Percentiles rank a stretch among this genome's conserved stretches.
Conservation (phyloP, 2,797 vertebrate genomes). For the Sebastes nivosus region DNA sequence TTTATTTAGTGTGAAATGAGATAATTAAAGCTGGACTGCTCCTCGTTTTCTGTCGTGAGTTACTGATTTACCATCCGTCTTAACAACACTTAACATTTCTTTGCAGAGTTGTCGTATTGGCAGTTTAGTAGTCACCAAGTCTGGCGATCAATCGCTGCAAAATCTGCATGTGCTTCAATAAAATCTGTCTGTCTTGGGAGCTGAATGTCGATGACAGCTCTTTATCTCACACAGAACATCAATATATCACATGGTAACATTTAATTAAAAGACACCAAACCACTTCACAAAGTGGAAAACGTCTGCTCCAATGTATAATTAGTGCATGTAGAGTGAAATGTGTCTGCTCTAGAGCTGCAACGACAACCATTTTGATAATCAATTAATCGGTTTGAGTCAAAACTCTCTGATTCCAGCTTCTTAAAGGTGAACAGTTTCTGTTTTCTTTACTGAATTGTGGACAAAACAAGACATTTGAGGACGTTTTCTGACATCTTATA, state of each 20-base stretch:
- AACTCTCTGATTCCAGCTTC: too few species aligned
- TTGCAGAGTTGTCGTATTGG: conserved; percentile 8
- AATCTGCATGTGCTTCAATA: conserved; percentile 9
- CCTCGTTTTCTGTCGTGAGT: not conserved
- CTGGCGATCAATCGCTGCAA: not conserved
- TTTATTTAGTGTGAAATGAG: conserved; percentile 17
- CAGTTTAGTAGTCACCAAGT: not conserved
- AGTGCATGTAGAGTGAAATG: not conserved
- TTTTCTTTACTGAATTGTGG: too few species aligned
- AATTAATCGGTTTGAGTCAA: too few species aligned
- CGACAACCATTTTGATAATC: too few species aligned
- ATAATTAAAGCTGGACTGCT: conserved; percentile 17
- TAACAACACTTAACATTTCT: conserved; percentile 25
- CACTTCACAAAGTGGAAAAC: not conserved
- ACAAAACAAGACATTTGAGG: not conserved
- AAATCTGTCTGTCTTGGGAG: not conserved
- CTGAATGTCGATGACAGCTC: not conserved
- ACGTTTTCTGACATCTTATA: too few species aligned
- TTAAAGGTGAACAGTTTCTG: too few species aligned
- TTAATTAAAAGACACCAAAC: not conserved
- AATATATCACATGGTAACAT: not conserved
- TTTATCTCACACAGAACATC: not conserved
- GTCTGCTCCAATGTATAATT: too few species aligned
- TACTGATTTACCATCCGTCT: conserved; percentile 5
- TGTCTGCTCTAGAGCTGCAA: not conserved